Conservation (phyloP, 2,113 vertebrate species). For the Anolis carolinensis region DNA sequence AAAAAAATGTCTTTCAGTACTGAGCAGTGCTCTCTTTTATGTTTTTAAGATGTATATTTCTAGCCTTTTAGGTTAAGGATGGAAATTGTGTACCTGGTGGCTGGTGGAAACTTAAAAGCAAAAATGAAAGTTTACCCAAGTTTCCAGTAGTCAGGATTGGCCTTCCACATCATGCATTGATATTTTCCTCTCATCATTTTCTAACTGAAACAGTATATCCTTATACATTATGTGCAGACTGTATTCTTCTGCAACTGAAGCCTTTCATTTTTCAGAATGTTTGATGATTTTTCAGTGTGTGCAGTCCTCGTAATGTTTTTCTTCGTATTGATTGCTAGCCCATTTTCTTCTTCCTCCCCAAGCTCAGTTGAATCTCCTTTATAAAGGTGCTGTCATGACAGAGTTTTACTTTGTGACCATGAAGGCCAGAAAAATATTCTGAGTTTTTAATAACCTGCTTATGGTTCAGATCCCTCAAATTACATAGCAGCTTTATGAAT, state of each 20-base stretch:
- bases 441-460: background rate
- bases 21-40: background rate
- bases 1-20: too few species aligned
- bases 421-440: background rate
- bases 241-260: background rate
- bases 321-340: background rate
- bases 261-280: background rate
- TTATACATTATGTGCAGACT: background rate
- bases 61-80: background rate
- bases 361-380: background rate
- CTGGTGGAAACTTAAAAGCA: background rate
- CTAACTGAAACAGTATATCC: background rate
- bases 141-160: background rate
- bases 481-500: too few species aligned
- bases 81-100: too few species aligned
- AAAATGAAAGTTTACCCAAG: background rate
- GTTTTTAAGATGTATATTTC: background rate
- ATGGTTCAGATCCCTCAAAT: background rate
- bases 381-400: background rate
- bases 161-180: background rate
- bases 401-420: background rate
- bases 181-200: background rate
- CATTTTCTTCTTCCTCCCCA: background rate
- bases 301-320: background rate
- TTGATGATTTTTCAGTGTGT: background rate